Percentiles rank a stretch among this genome's conserved stretches.
Evolutionary conservation across 2,797 vertebrate genomes (phyloP).

Genomic region (Lepus oiostolus): DNA sequence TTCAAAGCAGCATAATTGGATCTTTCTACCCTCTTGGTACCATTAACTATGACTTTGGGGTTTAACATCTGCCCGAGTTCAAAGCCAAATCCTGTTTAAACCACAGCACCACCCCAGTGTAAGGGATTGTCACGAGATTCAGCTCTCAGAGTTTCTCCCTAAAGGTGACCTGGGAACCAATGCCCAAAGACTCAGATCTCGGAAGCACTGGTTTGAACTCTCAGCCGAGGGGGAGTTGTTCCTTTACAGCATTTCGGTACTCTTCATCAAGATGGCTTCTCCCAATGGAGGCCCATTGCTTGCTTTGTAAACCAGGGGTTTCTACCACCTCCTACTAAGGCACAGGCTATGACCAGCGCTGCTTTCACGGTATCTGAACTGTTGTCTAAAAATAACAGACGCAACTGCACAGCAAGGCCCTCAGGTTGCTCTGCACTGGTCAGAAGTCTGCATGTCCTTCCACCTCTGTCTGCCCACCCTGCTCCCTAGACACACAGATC

Average conservation of each 20-base stretch:
- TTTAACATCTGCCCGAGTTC: no score
- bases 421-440: background rate
- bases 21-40: no score
- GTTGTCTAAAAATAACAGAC: background rate
- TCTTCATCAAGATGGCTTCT: background rate
- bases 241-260: background rate
- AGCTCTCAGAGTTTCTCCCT: background rate
- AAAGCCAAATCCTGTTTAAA: no score
- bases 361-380: background rate
- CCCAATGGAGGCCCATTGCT: background rate
- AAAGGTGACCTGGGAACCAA: background rate
- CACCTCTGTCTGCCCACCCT: background rate
- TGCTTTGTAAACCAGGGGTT: conserved; percentile 24
- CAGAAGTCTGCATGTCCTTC: background rate
- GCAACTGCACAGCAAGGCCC: background rate
- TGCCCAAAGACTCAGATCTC: background rate
- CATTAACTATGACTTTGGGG: no score
- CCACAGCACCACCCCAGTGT: background rate
- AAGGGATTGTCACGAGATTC: rapidly evolving
- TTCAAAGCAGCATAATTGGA: no score
- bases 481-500: background rate
- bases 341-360: background rate
- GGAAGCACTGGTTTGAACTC: background rate
- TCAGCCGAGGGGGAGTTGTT: background rate
- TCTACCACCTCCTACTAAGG: background rate